Conservation (phyloP, 2,113 vertebrate species). For the Uria aalge region DNA sequence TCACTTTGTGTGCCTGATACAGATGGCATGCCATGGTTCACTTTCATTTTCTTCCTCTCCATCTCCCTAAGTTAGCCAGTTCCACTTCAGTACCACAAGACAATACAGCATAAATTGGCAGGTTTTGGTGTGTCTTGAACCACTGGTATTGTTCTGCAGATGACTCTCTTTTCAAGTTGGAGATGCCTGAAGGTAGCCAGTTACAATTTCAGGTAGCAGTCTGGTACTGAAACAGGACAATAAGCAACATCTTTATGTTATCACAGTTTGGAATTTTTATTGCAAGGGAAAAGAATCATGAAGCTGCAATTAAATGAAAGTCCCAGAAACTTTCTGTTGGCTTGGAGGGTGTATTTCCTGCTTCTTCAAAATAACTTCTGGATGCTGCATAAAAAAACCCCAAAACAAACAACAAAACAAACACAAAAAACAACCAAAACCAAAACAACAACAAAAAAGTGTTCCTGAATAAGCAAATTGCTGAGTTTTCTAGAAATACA, state of each 20-base stretch:
- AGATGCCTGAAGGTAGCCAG: neutral
- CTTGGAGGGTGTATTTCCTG: neutral
- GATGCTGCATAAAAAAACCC: neutral
- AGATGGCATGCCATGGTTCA: neutral
- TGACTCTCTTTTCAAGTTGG: neutral
- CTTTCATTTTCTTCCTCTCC: conserved; percentile 40
- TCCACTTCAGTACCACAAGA: neutral
- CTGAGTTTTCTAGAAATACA: neutral
- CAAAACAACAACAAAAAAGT: neutral
- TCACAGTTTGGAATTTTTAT: neutral
- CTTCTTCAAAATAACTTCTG: neutral
- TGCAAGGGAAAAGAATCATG: neutral
- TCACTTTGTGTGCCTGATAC: neutral
- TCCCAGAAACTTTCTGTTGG: conserved; percentile 9
- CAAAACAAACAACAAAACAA: neutral
- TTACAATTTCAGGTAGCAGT: neutral
- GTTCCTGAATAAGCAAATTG: neutral
- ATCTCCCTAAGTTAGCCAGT: neutral
- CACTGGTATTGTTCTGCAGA: neutral
- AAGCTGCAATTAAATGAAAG: neutral
- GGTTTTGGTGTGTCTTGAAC: neutral
- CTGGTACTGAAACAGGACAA: conserved; percentile 11
- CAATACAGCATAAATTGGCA: neutral
- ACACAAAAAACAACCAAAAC: neutral
- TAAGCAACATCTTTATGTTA: neutral